Conservation (phyloP, 2,113 vertebrate species). For the Lagopus leucura region DNA sequence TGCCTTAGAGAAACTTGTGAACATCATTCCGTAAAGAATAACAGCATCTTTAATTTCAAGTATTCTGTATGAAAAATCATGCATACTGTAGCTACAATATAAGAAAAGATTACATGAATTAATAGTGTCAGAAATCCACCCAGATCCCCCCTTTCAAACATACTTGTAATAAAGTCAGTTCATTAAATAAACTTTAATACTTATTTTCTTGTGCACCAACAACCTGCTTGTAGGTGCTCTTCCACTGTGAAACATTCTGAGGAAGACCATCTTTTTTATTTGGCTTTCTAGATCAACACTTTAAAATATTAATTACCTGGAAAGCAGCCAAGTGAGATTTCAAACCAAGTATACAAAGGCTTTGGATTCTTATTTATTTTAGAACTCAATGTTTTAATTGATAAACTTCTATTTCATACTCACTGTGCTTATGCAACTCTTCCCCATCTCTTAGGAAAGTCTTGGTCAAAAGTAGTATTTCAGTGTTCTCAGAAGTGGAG, state of each 20-base stretch:
- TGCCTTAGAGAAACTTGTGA: neutral
- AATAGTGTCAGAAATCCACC: neutral
- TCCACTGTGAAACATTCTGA: neutral
- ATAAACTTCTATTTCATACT: constrained; percentile 24
- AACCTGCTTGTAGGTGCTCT: neutral
- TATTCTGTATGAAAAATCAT: neutral
- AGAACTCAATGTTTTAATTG: neutral
- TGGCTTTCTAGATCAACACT: neutral
- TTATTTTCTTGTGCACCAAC: neutral
- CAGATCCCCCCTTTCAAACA: neutral
- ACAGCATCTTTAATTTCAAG: neutral
- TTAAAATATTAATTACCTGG: constrained; percentile 8
- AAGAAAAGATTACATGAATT: neutral
- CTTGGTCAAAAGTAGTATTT: neutral
- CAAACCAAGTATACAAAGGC: neutral
- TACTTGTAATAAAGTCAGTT: neutral
- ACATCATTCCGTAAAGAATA: neutral
- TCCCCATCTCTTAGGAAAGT: neutral
- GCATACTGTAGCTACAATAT: neutral
- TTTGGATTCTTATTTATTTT: neutral
- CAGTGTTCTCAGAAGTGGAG: neutral
- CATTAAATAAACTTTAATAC: neutral
- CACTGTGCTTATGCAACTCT: neutral
- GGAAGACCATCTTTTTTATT: neutral
- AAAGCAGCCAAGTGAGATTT: constrained; percentile 12